Percentiles rank a stretch among this genome's conserved stretches.
These are phyloP conservation scores for Gyps fulvus DNA, from an alignment of 2,113 vertebrate species.

Conservation along the genomic window DNA sequence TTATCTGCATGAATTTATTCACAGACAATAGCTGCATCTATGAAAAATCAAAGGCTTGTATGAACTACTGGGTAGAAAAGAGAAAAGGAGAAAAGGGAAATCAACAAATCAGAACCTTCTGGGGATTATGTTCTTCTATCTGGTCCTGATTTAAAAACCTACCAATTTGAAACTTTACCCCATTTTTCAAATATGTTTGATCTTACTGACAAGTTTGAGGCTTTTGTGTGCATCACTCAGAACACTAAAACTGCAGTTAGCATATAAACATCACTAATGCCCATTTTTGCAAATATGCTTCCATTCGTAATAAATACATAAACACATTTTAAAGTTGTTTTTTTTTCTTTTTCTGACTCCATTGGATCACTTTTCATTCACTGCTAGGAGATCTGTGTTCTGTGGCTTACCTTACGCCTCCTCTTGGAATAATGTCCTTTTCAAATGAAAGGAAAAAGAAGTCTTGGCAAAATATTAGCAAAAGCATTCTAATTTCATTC, in stretches of 20 bases:
- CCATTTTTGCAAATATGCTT: background rate
- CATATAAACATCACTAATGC: background rate
- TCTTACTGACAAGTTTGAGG: background rate
- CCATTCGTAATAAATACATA: background rate
- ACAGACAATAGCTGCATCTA: background rate
- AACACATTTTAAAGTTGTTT: background rate
- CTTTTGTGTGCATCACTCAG: background rate
- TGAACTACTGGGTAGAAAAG: background rate
- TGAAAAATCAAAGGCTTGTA: background rate
- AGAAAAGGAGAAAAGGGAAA: background rate
- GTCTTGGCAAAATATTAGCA: background rate
- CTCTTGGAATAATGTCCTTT: background rate
- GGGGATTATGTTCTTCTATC: background rate
- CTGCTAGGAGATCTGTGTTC: background rate
- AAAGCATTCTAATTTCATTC: background rate
- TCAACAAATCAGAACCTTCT: background rate
- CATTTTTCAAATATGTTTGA: background rate
- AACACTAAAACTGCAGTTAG: background rate
- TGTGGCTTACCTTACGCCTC: background rate
- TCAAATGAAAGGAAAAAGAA: background rate
- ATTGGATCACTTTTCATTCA: background rate
- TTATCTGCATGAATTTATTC: background rate
- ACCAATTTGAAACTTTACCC: background rate
- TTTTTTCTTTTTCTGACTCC: background rate
- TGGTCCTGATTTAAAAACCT: background rate